phyloP scores from a whole-genome alignment of 1,140 invertebrate genomes.

The Halotydeus destructor region DNA sequence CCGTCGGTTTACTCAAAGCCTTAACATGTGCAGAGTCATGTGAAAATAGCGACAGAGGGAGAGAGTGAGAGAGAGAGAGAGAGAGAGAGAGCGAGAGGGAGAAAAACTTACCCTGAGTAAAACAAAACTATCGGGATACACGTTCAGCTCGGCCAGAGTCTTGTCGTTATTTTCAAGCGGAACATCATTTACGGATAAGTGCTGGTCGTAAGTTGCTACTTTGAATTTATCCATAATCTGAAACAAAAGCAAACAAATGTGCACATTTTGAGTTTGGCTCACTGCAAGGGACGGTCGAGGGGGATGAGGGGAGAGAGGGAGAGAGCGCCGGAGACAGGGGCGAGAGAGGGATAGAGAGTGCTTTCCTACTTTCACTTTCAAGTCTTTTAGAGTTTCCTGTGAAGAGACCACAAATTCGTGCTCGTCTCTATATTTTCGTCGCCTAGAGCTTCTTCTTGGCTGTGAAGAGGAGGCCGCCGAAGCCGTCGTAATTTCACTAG shows the following conservation, averaged over 20 bases:
- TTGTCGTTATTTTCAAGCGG: constrained; percentile 22
- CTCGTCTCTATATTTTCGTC: constrained; percentile 24
- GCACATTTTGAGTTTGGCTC: background rate
- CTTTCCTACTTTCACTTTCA: constrained; percentile 22
- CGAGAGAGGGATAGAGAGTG: too few relatives aligned
- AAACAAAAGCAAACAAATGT: background rate
- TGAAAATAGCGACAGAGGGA: background rate
- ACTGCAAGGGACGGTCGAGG: background rate
- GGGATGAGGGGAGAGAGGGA: background rate
- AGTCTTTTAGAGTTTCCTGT: constrained; percentile 23
- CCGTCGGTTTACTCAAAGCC: too few relatives aligned
- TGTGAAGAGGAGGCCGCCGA: background rate
- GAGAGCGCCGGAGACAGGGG: background rate
- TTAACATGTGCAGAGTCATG: background rate
- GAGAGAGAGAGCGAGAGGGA: constrained; percentile 4
- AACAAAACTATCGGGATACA: constrained; percentile 28
- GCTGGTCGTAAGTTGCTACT: constrained; percentile 31
- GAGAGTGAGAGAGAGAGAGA: constrained; percentile 3
- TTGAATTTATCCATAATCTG: constrained; percentile 30
- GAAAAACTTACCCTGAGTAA: constrained; percentile 25
- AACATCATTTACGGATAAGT: constrained; percentile 25
- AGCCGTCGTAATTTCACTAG: too few relatives aligned
- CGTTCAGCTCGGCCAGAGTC: constrained; percentile 25
- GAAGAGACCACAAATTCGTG: constrained; percentile 26
- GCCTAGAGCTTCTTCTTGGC: constrained; percentile 23